Percentiles rank a stretch among this genome's conserved stretches.
These are phyloP conservation scores for Ceratina australensis DNA, from an alignment of 1,140 invertebrate genomes.

Conservation along the genomic window DNA sequence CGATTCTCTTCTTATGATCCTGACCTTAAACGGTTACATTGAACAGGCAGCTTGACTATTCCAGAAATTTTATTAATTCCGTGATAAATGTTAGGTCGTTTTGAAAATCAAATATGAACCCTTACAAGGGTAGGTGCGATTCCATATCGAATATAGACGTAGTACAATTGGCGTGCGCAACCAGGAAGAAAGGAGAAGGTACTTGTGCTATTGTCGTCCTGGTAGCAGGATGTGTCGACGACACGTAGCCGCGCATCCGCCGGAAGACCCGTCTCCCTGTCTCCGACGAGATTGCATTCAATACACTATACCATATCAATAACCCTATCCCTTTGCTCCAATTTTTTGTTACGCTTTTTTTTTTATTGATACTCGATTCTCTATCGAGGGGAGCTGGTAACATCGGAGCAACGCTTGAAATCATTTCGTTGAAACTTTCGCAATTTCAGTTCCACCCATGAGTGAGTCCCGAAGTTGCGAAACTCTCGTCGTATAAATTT, in stretches of 20 bases:
- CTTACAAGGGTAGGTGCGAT: not conserved
- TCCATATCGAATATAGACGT: not conserved
- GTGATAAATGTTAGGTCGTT: not conserved
- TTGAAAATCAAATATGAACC: not conserved
- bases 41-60: not conserved
- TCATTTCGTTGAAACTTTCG: not conserved
- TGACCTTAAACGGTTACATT: conserved; percentile 18
- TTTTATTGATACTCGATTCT: not conserved
- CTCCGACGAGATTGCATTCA: conserved; percentile 51
- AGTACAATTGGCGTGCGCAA: conserved; percentile 51
- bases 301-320: conserved; percentile 42
- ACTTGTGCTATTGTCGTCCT: conserved; percentile 57
- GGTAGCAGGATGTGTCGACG: conserved; percentile 58
- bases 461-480: not conserved
- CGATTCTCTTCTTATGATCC: conserved; percentile 30
- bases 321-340: conserved; percentile 12
- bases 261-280: conserved; percentile 64
- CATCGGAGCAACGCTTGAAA: not conserved
- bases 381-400: not conserved
- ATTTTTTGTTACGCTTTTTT: not conserved
- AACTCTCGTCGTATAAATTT: conserved; percentile 16
- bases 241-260: conserved; percentile 67
- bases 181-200: conserved; percentile 58
- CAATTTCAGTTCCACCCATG: conserved; percentile 12
- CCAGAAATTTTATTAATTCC: not conserved